Percentiles rank a stretch among this genome's conserved stretches.
Evolutionary conservation across 2,888 invertebrate genomes (phyloP).

Genomic region (Agrochola litura): DNA sequence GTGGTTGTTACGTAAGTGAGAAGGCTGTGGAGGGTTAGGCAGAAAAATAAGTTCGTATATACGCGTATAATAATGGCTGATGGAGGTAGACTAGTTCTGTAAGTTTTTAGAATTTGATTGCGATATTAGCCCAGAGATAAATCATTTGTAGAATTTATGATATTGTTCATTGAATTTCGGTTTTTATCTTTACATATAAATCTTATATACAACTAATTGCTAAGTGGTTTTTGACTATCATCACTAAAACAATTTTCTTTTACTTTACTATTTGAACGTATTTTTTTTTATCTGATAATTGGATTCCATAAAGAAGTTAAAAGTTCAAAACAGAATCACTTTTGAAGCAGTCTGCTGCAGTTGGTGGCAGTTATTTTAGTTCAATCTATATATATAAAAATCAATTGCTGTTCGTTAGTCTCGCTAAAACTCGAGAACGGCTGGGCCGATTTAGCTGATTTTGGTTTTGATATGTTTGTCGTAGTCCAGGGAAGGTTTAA

Average conservation of each 20-base stretch:
- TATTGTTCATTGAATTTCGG: too few species aligned
- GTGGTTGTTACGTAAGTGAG: slow-evolving; percentile 36
- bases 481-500: too few species aligned
- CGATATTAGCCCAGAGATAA: not conserved
- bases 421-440: too few species aligned
- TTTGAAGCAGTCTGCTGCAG: not conserved
- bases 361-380: not conserved
- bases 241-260: not conserved
- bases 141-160: not conserved
- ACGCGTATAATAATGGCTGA: not conserved
- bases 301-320: not conserved
- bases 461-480: too few species aligned
- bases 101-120: not conserved
- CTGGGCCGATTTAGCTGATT: too few species aligned
- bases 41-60: not conserved
- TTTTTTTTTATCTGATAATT: too few species aligned
- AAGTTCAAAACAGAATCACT: not conserved
- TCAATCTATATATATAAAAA: too few species aligned
- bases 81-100: not conserved
- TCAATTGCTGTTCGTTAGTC: too few species aligned
- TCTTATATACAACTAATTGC: too few species aligned
- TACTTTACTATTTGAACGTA: too few species aligned
- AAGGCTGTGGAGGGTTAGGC: not conserved
- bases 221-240: not conserved
- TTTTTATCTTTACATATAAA: too few species aligned